Percentiles rank a stretch among this genome's conserved stretches.
Conservation (phyloP, 2,888 invertebrate genomes). For the Podabrus alpinus region DNA sequence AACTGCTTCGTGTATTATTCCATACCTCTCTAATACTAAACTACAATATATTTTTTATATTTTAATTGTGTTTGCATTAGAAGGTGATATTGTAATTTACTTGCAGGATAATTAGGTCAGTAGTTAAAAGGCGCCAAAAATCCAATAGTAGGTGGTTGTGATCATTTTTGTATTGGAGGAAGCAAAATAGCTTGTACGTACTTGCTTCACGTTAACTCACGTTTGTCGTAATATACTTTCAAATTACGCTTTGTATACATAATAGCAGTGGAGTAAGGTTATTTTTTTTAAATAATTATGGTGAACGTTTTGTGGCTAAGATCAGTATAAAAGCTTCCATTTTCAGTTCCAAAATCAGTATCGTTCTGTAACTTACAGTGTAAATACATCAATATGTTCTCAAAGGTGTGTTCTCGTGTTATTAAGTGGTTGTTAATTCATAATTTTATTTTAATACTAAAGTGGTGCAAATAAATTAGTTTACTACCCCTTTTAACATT, state of each 20-base stretch:
- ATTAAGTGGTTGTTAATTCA: conserved; percentile 3
- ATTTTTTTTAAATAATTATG: conserved; percentile 42
- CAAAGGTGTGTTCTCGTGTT: conserved; percentile 41
- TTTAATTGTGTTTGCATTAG: neutral
- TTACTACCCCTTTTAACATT: neutral
- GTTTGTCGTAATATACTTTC: conserved; percentile 46
- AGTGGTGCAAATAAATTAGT: neutral
- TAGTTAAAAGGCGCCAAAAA: conserved; percentile 40
- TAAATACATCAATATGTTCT: conserved; percentile 40
- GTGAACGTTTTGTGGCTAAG: conserved; percentile 45
- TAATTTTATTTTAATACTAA: neutral
- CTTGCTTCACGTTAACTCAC: conserved; percentile 42
- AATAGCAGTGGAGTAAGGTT: conserved; percentile 38
- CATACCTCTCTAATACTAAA: neutral
- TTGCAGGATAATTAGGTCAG: conserved; percentile 31
- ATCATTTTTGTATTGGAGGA: conserved; percentile 27
- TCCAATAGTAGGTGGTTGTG: conserved; percentile 28
- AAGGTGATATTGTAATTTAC: neutral
- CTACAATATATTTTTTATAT: neutral
- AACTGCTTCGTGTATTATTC: neutral
- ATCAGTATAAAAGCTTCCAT: conserved; percentile 42
- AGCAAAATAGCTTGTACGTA: conserved; percentile 34
- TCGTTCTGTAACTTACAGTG: conserved; percentile 39
- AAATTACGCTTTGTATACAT: conserved; percentile 45
- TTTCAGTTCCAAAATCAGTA: conserved; percentile 35